Evolutionary conservation across 2,888 invertebrate species (phyloP).

Genomic region (Caenorhabditis drosophilae): DNA sequence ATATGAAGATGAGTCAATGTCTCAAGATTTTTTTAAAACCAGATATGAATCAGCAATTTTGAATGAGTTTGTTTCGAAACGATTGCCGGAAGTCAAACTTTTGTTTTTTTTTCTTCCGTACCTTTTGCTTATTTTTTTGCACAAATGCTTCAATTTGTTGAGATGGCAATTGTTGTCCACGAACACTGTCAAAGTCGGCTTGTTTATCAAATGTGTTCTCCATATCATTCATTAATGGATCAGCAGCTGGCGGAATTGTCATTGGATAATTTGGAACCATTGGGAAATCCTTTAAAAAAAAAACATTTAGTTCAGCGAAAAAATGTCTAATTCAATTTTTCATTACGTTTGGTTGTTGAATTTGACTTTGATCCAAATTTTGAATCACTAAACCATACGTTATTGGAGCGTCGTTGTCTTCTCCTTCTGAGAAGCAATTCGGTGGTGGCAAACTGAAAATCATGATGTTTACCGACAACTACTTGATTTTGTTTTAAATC

Average conservation of each 20-base stretch:
- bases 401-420: constrained; percentile 49
- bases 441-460: constrained; percentile 4
- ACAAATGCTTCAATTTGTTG: constrained; percentile 50
- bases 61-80: too few species aligned
- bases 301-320: background rate
- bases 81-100: too few species aligned
- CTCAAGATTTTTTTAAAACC: too few species aligned
- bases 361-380: constrained; percentile 33
- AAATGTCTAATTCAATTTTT: background rate
- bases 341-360: constrained; percentile 18
- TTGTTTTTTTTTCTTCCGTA: constrained; percentile 6
- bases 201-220: constrained; percentile 32
- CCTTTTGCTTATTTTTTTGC: constrained; percentile 50
- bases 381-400: constrained; percentile 48
- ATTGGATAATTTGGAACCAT: constrained; percentile 26
- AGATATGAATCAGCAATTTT: too few species aligned
- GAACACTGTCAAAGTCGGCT: constrained; percentile 43
- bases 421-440: constrained; percentile 39
- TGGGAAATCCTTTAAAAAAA: constrained; percentile 12
- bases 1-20: too few species aligned
- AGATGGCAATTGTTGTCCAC: constrained; percentile 40
- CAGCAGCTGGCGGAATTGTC: constrained; percentile 16
- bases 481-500: too few species aligned
- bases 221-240: constrained; percentile 38
- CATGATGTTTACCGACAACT: too few species aligned